Evolutionary conservation across 2,797 vertebrate species (phyloP).

Genomic region (Taenioides sp.): DNA sequence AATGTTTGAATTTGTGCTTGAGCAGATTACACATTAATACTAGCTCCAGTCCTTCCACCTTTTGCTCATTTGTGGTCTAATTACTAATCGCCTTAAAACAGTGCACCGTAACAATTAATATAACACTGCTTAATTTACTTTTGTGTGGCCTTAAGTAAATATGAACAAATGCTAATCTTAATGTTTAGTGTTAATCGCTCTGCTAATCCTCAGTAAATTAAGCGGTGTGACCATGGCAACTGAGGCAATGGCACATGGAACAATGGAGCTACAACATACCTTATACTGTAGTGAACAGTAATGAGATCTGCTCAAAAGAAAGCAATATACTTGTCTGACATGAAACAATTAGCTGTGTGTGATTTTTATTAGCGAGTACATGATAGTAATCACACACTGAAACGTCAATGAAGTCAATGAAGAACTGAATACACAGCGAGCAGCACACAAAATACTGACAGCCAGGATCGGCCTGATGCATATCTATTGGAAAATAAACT

Average conservation of each 20-base stretch:
- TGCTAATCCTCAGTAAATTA: conserved; percentile 18
- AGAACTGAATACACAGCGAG: not conserved
- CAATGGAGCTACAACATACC: not conserved
- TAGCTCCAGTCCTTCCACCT: not conserved
- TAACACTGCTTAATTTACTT: conserved; percentile 5
- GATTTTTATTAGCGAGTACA: not conserved
- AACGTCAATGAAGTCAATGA: not conserved
- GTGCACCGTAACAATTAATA: not conserved
- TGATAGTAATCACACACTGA: not conserved
- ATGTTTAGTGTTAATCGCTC: conserved; percentile 25
- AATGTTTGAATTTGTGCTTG: not conserved
- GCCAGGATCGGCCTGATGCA: conserved; percentile 2
- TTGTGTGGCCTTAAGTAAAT: conserved; percentile 2
- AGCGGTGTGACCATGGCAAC: conserved; percentile 27
- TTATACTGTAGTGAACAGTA: not conserved
- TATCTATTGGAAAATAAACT: conserved; percentile 12
- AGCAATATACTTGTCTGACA: conserved; percentile 11
- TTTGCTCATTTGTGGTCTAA: not conserved
- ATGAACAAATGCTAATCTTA: conserved; percentile 19
- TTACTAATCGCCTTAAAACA: not conserved
- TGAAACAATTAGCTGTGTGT: conserved; percentile 16
- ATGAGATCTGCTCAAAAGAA: conserved; percentile 1
- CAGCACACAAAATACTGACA: not conserved
- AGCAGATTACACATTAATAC: not conserved
- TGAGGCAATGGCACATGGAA: not conserved